These are phyloP conservation scores for Drosophila ustulata DNA, from an alignment of 2,888 invertebrate genomes.

Conservation along the genomic window DNA sequence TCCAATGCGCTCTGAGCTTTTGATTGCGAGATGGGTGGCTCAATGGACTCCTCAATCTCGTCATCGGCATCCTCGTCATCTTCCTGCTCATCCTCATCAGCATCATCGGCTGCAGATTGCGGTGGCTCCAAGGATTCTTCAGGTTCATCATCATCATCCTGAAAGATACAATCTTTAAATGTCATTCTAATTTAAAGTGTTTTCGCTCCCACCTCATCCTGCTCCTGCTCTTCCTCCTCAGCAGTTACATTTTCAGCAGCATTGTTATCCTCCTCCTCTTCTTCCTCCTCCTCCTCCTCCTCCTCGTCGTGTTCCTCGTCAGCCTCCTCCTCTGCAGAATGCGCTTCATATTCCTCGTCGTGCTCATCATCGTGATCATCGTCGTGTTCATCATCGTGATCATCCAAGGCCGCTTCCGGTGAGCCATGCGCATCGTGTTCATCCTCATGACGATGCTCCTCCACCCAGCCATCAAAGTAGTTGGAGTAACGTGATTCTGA, in stretches of 20 bases:
- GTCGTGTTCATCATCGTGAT: slow-evolving; percentile 84
- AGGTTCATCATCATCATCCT: slow-evolving; percentile 39
- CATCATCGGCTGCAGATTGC: slow-evolving; percentile 54
- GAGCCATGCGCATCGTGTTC: slow-evolving; percentile 82
- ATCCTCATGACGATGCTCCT: slow-evolving; percentile 83
- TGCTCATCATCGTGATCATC: slow-evolving; percentile 78
- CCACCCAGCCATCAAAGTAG: slow-evolving; percentile 92
- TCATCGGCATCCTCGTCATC: slow-evolving; percentile 62
- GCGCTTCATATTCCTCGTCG: slow-evolving; percentile 56
- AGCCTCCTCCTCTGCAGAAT: slow-evolving; percentile 61
- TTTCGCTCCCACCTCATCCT: slow-evolving; percentile 30
- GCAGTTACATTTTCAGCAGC: slow-evolving; percentile 76
- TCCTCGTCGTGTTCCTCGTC: slow-evolving; percentile 47
- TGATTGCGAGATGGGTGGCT: slow-evolving; percentile 45
- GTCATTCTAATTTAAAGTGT: not conserved
- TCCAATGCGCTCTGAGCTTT: slow-evolving; percentile 47
- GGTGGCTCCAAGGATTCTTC: slow-evolving; percentile 54
- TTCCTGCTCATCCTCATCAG: slow-evolving; percentile 37
- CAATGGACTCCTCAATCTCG: slow-evolving; percentile 78
- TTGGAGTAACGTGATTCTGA: slow-evolving; percentile 90
- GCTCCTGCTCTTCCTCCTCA: slow-evolving; percentile 83
- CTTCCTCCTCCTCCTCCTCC: slow-evolving; percentile 65
- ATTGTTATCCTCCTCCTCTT: slow-evolving; percentile 69
- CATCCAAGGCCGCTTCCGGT: slow-evolving; percentile 76
- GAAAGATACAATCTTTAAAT: not conserved